These are phyloP conservation scores for Chaitophorus viminalis DNA, from an alignment of 2,888 invertebrate genomes.

Conservation along the genomic window DNA sequence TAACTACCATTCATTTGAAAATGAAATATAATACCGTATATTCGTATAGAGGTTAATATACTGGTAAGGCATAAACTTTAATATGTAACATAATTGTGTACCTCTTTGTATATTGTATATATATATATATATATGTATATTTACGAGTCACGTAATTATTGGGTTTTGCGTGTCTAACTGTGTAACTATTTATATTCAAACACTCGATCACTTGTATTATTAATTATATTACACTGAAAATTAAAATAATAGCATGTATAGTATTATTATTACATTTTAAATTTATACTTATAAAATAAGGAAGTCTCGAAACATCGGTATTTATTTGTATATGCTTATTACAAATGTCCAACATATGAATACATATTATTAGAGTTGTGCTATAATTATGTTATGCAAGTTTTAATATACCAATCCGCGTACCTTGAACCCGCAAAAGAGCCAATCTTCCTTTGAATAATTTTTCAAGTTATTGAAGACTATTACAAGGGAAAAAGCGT, in stretches of 20 bases:
- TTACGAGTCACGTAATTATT: not conserved
- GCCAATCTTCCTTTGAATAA: no score
- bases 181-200: not conserved
- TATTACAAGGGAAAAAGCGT: no score
- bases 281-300: not conserved
- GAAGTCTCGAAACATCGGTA: not conserved
- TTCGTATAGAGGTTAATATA: no score
- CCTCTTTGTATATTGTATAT: not conserved
- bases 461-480: no score
- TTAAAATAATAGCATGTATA: not conserved
- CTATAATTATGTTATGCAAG: no score
- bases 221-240: not conserved
- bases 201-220: not conserved
- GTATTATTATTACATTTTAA: not conserved
- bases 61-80: no score
- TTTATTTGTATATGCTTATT: not conserved
- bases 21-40: not conserved
- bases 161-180: not conserved
- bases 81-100: not conserved
- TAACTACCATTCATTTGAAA: not conserved
- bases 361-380: no score
- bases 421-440: no score
- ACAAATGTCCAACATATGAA: no score
- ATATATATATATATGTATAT: not conserved
- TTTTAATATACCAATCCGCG: no score